phyloP scores from a whole-genome alignment of 2,113 vertebrate species.

The Gymnocephalus cernua region DNA sequence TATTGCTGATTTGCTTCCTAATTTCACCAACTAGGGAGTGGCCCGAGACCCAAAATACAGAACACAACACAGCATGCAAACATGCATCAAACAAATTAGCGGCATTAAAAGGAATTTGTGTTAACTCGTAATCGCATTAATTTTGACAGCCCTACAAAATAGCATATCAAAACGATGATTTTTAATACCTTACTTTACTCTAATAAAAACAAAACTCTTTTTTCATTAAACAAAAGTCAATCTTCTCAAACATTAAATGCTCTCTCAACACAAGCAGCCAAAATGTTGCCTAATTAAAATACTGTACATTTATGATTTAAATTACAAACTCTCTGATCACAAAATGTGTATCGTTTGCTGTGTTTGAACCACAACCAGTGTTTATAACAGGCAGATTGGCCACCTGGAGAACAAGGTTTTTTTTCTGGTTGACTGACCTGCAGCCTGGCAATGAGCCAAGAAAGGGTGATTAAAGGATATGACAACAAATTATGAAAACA shows the following conservation, averaged over 20 bases:
- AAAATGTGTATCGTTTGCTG: not conserved
- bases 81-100: too few relatives aligned
- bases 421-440: conserved; percentile 28
- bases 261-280: not conserved
- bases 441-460: conserved; percentile 8
- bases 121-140: too few relatives aligned
- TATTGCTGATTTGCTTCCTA: too few relatives aligned
- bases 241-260: not conserved
- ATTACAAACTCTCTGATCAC: not conserved
- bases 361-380: conserved; percentile 16
- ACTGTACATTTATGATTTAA: not conserved
- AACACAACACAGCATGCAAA: too few relatives aligned
- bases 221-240: not conserved
- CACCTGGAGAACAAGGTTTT: conserved; percentile 30
- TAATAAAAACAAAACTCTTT: not conserved
- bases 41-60: too few relatives aligned
- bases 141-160: not conserved
- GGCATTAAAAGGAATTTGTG: too few relatives aligned
- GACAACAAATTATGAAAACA: conserved; percentile 24
- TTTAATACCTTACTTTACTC: not conserved
- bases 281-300: not conserved
- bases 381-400: not conserved
- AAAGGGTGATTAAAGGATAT: conserved; percentile 3
- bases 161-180: not conserved
- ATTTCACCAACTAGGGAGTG: too few relatives aligned